Evolutionary conservation across 2,113 vertebrate species (phyloP), one percentile per base, ranked within the genome.

Genomic region (Notothenia rossii): DNA sequence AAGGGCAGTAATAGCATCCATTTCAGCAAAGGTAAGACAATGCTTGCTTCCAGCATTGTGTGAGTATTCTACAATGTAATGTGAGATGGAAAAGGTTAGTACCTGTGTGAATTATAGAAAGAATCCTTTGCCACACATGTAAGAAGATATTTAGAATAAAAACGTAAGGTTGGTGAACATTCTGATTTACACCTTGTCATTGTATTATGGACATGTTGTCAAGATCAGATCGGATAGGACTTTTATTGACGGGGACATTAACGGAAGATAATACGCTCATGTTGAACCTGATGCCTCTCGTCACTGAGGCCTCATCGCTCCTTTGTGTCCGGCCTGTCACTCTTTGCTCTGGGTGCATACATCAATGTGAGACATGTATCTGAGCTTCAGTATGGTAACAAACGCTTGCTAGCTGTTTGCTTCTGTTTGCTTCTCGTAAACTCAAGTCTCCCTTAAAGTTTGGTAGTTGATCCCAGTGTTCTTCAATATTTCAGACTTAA

Each of bases 331-430:
- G 48, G 3, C 58, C 33, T 4, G 53, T 72, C 84, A 75, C 22
- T 71, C 66, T 58, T 43, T 58, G 54, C 40, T 56, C 7, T 54
- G 51, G 70, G 29, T 33, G 55, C 7, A 51, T 65, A 22, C 50
- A 46, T 68, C 73, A 78, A 20, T 67, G 48, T 71, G 45, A 78
- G 46, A 33, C 18, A 62, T 49, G 14, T 20, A 75, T 66, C n/a
- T 48, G 60, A 56, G 69, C 63, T 29, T 29, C 3, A 29, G 29
- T 29, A 4, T 36, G 54, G 17, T 51, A 17, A 49, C 36, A 49
- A 8, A 14, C 2, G 29, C 36, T n/a, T 33, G 29, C 14, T 60
- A 13, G 49, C 60, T 17, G 22, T 58, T 20, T 59, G 15, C 43
- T 72, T 48, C 25, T 36, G 12, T 25, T 14, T 33, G 13, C 40